These are phyloP conservation scores for Lampris incognitus DNA, from an alignment of 2,113 vertebrate species.

Conservation along the genomic window DNA sequence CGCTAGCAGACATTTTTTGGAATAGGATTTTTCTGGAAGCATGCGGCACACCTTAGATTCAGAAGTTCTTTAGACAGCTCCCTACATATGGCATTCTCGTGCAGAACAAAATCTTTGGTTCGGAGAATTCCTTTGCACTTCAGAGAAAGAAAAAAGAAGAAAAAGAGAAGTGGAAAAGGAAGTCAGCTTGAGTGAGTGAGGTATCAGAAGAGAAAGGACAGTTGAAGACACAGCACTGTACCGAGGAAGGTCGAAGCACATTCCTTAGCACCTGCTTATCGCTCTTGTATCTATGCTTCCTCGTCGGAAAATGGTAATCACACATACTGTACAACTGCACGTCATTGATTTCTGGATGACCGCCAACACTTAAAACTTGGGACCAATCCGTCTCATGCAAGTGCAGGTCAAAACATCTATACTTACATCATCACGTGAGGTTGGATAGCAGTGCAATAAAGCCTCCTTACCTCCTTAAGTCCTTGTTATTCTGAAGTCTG, in stretches of 20 bases:
- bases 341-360: background rate
- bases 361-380: background rate
- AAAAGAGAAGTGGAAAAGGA: constrained; percentile 6
- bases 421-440: too few relatives aligned
- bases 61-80: background rate
- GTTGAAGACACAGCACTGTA: constrained; percentile 16
- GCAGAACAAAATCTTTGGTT: constrained; percentile 9
- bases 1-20: too few relatives aligned
- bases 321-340: background rate
- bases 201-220: too few relatives aligned
- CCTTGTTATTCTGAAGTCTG: too few relatives aligned
- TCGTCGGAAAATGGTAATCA: background rate
- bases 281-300: constrained; percentile 24
- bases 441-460: too few relatives aligned
- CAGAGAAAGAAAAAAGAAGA: constrained; percentile 2
- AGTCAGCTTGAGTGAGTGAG: too few relatives aligned
- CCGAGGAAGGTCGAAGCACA: constrained; percentile 44
- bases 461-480: too few relatives aligned
- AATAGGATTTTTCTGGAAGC: too few relatives aligned
- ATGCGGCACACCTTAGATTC: too few relatives aligned
- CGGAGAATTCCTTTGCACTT: constrained; percentile 20
- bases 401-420: background rate
- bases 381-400: background rate
- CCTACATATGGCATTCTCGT: background rate
- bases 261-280: constrained; percentile 25